Evolutionary conservation across 1,140 invertebrate species (phyloP).

Genomic region (Samia ricini): DNA sequence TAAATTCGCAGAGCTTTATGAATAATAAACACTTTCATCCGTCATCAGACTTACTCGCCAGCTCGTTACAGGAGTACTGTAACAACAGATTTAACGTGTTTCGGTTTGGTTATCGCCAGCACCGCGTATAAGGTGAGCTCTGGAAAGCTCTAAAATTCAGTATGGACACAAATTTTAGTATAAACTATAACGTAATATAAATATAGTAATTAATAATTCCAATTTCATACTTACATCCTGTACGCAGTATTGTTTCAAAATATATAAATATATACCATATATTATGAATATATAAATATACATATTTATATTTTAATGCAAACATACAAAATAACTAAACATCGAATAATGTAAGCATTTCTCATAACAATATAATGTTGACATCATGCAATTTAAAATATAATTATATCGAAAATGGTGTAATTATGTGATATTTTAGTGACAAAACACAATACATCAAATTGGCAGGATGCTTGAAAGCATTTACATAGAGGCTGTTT

Average conservation of each 20-base stretch:
- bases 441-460: background rate
- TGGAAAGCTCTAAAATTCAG: background rate
- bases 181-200: background rate
- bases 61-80: slow-evolving; percentile 30
- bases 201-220: background rate
- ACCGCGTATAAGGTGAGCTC: slow-evolving; percentile 11
- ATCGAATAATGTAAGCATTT: slow-evolving; percentile 10
- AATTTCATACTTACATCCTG: background rate
- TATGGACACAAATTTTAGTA: background rate
- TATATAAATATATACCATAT: no score
- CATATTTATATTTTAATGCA: no score
- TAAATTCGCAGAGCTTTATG: background rate
- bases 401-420: slow-evolving; percentile 65
- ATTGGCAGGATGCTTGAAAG: background rate
- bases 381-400: slow-evolving; percentile 51
- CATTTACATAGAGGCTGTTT: background rate
- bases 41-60: slow-evolving; percentile 60
- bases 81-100: slow-evolving; percentile 39
- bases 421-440: slow-evolving; percentile 36
- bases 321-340: slow-evolving; percentile 6
- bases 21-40: slow-evolving; percentile 41
- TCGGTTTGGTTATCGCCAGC: slow-evolving; percentile 48
- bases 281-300: slow-evolving; percentile 4
- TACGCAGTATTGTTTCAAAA: background rate
- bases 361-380: slow-evolving; percentile 14